Conservation (phyloP, 2,113 vertebrate species). For the Gymnarchus niloticus region DNA sequence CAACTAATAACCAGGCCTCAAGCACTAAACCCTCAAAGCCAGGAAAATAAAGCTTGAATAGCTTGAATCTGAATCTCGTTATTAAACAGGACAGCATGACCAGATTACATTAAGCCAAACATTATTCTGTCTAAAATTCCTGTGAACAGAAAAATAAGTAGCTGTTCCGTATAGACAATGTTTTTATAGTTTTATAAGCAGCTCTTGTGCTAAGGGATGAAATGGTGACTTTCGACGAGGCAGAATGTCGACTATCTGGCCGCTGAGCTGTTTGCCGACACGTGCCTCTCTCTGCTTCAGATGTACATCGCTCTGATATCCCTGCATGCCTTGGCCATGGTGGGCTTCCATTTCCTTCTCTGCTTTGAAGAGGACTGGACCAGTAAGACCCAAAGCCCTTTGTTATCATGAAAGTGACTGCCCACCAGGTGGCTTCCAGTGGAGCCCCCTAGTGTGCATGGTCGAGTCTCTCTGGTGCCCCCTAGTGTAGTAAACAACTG, state of each 20-base stretch:
- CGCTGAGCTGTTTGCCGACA: neutral
- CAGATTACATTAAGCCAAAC: neutral
- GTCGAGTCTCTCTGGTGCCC: neutral
- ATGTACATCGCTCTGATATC: constrained; percentile 99
- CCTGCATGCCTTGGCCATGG: constrained; percentile 86
- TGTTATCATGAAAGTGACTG: neutral
- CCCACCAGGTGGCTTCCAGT: neutral
- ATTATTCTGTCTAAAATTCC: neutral
- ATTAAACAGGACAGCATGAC: neutral
- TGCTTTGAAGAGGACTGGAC: constrained; percentile 96
- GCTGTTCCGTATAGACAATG: neutral
- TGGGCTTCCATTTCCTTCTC: constrained; percentile 88
- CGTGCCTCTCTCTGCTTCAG: constrained; percentile 51
- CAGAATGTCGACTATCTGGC: neutral
- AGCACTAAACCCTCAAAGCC: neutral
- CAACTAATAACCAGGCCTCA: neutral
- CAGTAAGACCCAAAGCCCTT: constrained; percentile 70
- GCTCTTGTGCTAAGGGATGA: neutral
- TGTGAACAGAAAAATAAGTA: neutral
- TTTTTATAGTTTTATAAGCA: neutral
- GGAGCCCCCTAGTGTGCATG: neutral
- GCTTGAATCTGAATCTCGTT: neutral
- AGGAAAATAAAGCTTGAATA: no score
- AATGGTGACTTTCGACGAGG: neutral
- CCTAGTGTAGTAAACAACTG: neutral